Evolutionary conservation across 2,888 invertebrate species (phyloP).

Genomic region (Agrilus mali): DNA sequence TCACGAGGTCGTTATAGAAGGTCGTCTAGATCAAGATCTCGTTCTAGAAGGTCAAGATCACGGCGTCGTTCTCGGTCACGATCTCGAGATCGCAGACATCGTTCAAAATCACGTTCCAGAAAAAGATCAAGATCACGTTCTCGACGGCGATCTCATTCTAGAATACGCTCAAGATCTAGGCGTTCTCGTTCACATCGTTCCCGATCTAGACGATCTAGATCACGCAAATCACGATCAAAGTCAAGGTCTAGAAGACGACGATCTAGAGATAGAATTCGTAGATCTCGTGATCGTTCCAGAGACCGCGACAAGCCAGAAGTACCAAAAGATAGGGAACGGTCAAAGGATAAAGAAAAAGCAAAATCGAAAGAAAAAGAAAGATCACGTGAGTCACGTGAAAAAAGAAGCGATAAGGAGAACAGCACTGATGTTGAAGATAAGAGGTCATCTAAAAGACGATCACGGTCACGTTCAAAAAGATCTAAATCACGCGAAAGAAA

Average conservation of each 20-base stretch:
- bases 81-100: conserved; percentile 35
- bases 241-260: conserved; percentile 24
- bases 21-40: conserved; percentile 48
- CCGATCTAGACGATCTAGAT: conserved; percentile 17
- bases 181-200: conserved; percentile 27
- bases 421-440: conserved; percentile 26
- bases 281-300: conserved; percentile 19
- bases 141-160: conserved; percentile 23
- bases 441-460: conserved; percentile 34
- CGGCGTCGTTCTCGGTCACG: conserved; percentile 45
- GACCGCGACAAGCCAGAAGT: conserved; percentile 18
- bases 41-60: conserved; percentile 48
- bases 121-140: conserved; percentile 27
- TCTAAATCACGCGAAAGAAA: conserved; percentile 46
- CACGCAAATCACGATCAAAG: conserved; percentile 33
- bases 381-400: conserved; percentile 26
- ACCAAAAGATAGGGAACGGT: conserved; percentile 31
- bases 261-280: conserved; percentile 14
- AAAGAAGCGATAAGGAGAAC: conserved; percentile 27
- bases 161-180: conserved; percentile 27
- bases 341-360: conserved; percentile 28
- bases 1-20: conserved; percentile 33
- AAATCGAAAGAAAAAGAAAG: conserved; percentile 27
- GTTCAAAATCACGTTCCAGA: conserved; percentile 41
- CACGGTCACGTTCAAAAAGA: conserved; percentile 43